A percentile compares a stretch with the other conserved stretches of the same genome.
phyloP scores from a whole-genome alignment of 1,140 invertebrate species.

The Batillaria attramentaria region DNA sequence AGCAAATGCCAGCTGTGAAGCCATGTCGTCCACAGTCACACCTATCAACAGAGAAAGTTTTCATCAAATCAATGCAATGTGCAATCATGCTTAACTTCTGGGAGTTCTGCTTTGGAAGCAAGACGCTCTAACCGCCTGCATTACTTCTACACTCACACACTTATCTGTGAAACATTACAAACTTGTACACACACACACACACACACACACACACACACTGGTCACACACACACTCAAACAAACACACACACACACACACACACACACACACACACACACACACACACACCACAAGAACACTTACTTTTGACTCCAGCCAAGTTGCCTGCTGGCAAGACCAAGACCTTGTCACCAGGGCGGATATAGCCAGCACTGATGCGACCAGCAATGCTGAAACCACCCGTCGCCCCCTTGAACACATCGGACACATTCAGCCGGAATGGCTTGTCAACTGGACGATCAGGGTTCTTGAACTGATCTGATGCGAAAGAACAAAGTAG shows the following conservation, averaged over 20 bases:
- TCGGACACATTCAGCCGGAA: slow-evolving; percentile 92
- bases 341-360: slow-evolving; percentile 87
- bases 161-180: neutral
- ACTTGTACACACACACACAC: neutral
- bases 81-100: no score
- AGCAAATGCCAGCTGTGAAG: slow-evolving; percentile 86
- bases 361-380: slow-evolving; percentile 92
- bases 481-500: no score
- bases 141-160: no score
- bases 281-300: neutral
- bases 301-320: slow-evolving; percentile 68
- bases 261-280: neutral
- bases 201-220: neutral
- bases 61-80: no score
- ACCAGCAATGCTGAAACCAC: slow-evolving; percentile 86
- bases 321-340: slow-evolving; percentile 84
- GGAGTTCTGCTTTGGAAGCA: no score
- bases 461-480: slow-evolving; percentile 73
- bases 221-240: neutral
- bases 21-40: slow-evolving; percentile 82
- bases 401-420: slow-evolving; percentile 92
- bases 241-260: neutral
- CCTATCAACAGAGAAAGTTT: slow-evolving; percentile 69
- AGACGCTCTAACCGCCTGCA: no score
- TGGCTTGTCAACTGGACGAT: slow-evolving; percentile 87